phyloP scores from a whole-genome alignment of 2,797 vertebrate species.

The Columba guinea region DNA sequence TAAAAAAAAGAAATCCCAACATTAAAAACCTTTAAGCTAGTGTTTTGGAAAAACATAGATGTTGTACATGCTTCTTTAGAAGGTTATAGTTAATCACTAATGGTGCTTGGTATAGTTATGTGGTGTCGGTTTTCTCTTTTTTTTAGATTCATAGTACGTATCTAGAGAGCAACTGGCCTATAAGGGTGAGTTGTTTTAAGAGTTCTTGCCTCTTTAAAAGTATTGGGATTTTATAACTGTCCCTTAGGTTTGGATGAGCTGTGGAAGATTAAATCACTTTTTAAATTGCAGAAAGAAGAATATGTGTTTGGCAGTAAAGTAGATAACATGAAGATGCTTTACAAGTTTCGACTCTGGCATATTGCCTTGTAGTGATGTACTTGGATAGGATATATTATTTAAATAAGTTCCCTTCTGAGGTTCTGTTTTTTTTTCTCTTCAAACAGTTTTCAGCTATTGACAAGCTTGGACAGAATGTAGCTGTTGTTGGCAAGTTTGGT shows the following conservation, averaged over 20 bases:
- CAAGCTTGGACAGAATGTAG: conserved; percentile 93
- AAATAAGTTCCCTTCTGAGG: neutral
- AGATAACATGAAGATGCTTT: neutral
- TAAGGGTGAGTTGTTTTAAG: conserved; percentile 86
- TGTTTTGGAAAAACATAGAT: neutral
- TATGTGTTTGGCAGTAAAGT: neutral
- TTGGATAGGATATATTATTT: neutral
- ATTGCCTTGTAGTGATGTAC: neutral
- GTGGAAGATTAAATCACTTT: neutral
- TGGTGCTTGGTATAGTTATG: neutral
- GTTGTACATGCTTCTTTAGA: neutral
- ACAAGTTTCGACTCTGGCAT: neutral
- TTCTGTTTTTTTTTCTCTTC: conserved; percentile 10
- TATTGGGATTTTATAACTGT: neutral
- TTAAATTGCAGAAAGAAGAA: neutral
- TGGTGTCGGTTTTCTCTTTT: neutral
- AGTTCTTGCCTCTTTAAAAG: neutral
- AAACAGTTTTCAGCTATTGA: conserved; percentile 95
- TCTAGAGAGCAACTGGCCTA: conserved; percentile 98
- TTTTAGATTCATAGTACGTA: conserved; percentile 96
- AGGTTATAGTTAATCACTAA: neutral
- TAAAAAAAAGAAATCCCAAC: neutral
- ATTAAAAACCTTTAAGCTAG: neutral
- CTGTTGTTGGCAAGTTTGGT: conserved; percentile 93
- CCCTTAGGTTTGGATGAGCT: neutral